phyloP scores from a whole-genome alignment of 2,888 invertebrate species.

The Protophormia terraenovae region DNA sequence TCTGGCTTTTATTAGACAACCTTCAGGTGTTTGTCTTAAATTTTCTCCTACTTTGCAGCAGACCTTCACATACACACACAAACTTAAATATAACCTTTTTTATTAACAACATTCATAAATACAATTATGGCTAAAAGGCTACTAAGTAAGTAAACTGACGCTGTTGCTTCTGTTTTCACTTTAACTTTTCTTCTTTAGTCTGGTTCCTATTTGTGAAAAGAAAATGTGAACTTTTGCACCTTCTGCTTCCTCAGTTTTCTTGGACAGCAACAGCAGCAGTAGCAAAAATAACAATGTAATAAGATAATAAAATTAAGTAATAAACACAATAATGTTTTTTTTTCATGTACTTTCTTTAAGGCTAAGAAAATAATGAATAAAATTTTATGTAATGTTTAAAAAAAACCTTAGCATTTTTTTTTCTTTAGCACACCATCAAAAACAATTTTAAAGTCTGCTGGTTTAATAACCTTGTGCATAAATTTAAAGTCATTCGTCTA shows the following conservation, averaged over 20 bases:
- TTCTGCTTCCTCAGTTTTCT: not conserved
- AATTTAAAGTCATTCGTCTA: not conserved
- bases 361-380: not conserved
- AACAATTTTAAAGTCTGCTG: not conserved
- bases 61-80: not conserved
- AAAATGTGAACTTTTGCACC: conserved; percentile 8
- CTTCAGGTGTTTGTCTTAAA: conserved; percentile 37
- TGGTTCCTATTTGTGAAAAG: too few relatives aligned
- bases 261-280: not conserved
- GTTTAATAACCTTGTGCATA: not conserved
- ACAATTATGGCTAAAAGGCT: conserved; percentile 45
- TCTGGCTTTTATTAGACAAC: not conserved
- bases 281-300: conserved; percentile 25
- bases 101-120: conserved; percentile 51
- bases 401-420: not conserved
- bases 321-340: conserved; percentile 37
- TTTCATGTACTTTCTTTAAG: not conserved
- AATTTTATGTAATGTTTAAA: conserved; percentile 6
- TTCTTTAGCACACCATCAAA: not conserved
- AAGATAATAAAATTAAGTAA: conserved; percentile 55
- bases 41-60: not conserved
- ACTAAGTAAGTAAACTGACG: not conserved
- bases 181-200: too few relatives aligned
- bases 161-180: conserved; percentile 27
- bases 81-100: not conserved